Conservation (phyloP, 1,140 invertebrate species). For the Orussus abietinus region DNA sequence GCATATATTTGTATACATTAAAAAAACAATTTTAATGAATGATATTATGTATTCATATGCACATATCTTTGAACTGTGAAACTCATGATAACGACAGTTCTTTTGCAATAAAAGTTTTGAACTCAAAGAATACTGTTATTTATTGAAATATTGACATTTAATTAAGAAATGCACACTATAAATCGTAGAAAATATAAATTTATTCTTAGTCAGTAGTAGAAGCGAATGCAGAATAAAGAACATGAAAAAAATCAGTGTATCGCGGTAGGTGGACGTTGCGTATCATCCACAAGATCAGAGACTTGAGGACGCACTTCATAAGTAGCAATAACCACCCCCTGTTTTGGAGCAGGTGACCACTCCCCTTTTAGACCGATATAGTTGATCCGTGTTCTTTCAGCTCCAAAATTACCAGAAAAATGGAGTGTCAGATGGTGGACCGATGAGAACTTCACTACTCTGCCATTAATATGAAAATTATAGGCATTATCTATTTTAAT, state of each 20-base stretch:
- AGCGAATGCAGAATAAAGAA: conserved; percentile 11
- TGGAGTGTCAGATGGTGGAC: conserved; percentile 84
- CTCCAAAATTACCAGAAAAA: conserved; percentile 84
- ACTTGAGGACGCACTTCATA: conserved; percentile 85
- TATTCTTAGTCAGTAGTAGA: conserved; percentile 5
- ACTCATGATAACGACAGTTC: no score
- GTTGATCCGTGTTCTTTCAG: conserved; percentile 79
- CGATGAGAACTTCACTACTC: conserved; percentile 82
- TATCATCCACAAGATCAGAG: no score
- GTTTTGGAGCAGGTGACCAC: conserved; percentile 75
- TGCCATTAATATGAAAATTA: conserved; percentile 18
- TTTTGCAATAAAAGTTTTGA: neutral
- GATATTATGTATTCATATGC: no score
- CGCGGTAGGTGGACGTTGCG: no score
- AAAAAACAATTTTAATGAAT: no score
- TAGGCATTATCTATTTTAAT: neutral
- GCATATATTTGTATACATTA: no score
- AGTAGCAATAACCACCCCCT: conserved; percentile 85
- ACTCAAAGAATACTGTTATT: no score
- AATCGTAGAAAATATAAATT: neutral
- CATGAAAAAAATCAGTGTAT: no score
- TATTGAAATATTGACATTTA: no score
- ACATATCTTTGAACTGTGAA: no score
- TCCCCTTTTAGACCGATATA: conserved; percentile 96
- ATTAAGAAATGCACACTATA: no score